Base-by-base conservation (phyloP, 2,797 vertebrate genomes). In the Pipistrellus pipistrellus region DNA sequence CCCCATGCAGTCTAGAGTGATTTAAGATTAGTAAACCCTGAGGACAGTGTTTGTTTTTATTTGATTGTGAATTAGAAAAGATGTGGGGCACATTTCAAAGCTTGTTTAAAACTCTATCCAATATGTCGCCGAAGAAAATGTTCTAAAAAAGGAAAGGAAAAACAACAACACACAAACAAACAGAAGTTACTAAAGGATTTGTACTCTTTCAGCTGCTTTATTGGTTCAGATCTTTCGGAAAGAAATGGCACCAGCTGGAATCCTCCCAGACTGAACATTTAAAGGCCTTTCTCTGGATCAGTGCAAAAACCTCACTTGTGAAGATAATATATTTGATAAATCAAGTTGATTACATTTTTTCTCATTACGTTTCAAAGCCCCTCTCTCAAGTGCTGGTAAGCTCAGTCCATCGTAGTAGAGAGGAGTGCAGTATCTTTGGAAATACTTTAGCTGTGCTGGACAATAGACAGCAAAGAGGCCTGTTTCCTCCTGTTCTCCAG, bases 1-100 rank as follows among this genome's bases (percentile, higher is more conserved):
- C 51, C 15, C 77, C 38, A 17, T 7, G 81, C 30, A 41, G 64
- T 41, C 57, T 62, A 51, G 27, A 86, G 73, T 93, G 57, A 53
- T 92, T 85, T 77, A 80, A 92, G 73, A 90, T 88, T 72, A 90
- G 82, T 48, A 71, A 94, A 86, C 64, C 66, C 55, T 46, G 35
- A 76, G 76, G 85, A 38, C n/a, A 82, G 20, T 30, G 18, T 48
- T 13, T 86, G 76, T 53, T 96, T 93, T 95, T 77, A 93, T 84
- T 77, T 77, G 71, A 92, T 57, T 53, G 4, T 75, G 48, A 18
- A 64, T 93, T 86, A 92, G 38, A 11, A 81, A 80, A 86, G 8
- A 72, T 14, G 27, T 46, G 53, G 25, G n/a, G 27, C 17, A 21
- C 85, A 32, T 73, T 80, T 2, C 35, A 48, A 12, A 53, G 23